Evolutionary conservation across 2,888 invertebrate genomes (phyloP).

Genomic region (Gandaritis pyraliata): DNA sequence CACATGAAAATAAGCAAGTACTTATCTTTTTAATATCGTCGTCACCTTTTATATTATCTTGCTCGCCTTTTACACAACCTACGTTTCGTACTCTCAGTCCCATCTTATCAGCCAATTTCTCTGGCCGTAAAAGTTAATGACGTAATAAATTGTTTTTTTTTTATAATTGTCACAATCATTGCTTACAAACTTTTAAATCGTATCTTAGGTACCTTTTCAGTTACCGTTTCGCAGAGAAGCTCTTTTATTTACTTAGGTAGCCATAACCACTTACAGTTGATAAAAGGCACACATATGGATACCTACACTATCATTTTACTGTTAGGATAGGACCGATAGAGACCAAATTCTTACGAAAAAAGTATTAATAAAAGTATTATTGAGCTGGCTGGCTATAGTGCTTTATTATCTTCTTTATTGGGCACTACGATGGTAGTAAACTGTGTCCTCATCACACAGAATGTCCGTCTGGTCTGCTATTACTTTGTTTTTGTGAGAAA

Average conservation of each 20-base stretch:
- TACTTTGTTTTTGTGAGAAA: not conserved
- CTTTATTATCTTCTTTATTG: conserved; percentile 72
- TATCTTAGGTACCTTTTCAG: conserved; percentile 33
- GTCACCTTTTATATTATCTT: conserved; percentile 31
- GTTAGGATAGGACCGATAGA: not conserved
- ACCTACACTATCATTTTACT: not conserved
- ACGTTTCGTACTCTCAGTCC: conserved; percentile 35
- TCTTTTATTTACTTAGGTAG: not conserved
- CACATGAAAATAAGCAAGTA: not conserved
- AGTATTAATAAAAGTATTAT: not conserved
- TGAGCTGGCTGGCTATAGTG: conserved; percentile 45
- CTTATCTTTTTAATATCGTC: not conserved
- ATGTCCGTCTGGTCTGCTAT: conserved; percentile 1
- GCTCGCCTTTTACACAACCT: conserved; percentile 27
- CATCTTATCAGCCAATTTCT: conserved; percentile 44
- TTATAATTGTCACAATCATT: conserved; percentile 49
- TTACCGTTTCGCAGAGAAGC: conserved; percentile 9
- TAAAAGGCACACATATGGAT: too few species aligned
- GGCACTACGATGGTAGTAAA: conserved; percentile 64
- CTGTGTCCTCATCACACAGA: conserved; percentile 33
- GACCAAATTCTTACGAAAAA: not conserved
- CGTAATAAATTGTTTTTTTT: conserved; percentile 51
- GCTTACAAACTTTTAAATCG: conserved; percentile 33
- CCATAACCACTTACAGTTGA: too few species aligned
- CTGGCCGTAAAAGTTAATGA: conserved; percentile 53